Conservation (phyloP, 2,888 invertebrate species). For the Lithophane socia region DNA sequence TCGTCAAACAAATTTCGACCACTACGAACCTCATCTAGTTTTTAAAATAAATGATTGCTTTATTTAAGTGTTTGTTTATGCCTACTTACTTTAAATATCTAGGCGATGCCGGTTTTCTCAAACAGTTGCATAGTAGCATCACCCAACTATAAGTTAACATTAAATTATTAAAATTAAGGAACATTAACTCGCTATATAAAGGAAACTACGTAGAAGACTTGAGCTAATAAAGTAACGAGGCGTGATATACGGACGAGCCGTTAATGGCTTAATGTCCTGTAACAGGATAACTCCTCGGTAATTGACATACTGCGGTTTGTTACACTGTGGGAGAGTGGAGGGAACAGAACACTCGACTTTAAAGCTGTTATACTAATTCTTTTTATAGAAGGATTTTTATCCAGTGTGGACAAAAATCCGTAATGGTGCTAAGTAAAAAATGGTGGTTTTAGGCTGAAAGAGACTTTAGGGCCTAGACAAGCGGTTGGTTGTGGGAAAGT, state of each 20-base stretch:
- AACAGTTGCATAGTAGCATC: background rate
- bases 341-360: background rate
- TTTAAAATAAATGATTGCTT: background rate
- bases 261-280: conserved; percentile 33
- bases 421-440: too few relatives aligned
- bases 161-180: background rate
- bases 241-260: conserved; percentile 22
- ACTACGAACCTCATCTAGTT: background rate
- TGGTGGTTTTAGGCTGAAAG: too few relatives aligned
- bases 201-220: conserved; percentile 5
- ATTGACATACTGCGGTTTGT: conserved; percentile 47
- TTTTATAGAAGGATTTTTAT: background rate
- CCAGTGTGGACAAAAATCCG: too few relatives aligned
- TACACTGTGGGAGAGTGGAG: conserved; percentile 1
- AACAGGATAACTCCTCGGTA: conserved; percentile 37
- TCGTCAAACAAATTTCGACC: too few relatives aligned
- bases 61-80: too few relatives aligned
- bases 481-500: too few relatives aligned
- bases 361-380: background rate
- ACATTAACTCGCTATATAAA: background rate
- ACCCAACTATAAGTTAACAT: background rate
- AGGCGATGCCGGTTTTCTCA: background rate
- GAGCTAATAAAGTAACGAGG: conserved; percentile 20
- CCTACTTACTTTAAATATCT: background rate
- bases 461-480: too few relatives aligned